Base-by-base conservation (phyloP, 2,797 vertebrate genomes). In the Rousettus madagascariensis region DNA sequence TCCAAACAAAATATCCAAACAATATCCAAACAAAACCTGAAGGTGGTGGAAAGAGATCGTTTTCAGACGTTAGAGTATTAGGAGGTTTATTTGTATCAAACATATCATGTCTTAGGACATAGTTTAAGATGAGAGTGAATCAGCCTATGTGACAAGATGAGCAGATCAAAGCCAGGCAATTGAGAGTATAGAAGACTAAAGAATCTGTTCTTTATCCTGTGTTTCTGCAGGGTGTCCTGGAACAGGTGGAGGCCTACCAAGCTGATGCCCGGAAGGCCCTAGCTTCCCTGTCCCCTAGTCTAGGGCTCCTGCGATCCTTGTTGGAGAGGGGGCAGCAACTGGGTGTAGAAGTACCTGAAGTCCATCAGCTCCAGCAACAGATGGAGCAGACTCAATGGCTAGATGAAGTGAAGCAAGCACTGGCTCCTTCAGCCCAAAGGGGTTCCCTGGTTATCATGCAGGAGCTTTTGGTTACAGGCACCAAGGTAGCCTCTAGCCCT, bases 331-430 rank as follows among this genome's bases (percentile, higher is more conserved):
- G 99, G 0, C 75, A 95, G 2, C 87, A 92, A 2, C 96, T 99
- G 41, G 96, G 98, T 0, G 99, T 99, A 0, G 96, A 98, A 28
- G 98, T 99, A 20, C 99, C 99, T 0, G 99, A 99, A 92, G 98
- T 98, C 36, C 91, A 97, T 38, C 95, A 98, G 17, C 98, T 99
- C 8, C 98, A 98, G 82, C 98, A 98, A 26, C 98, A 99, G 2
- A 97, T 99, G 97, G 99, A 99, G 55, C 99, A 99, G 96, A 98
- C 98, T 3, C 97, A 86, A 30, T 99, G 99, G 99, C 97, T 99
- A 95, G 98, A 98, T 11, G 98, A 99, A 72, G 99, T 99, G 97
- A 98, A 98, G 46, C 97, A 97, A 86, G 98, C 99, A 0, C 98
- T 99, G 69, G 20, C 97, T 0, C 98, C 98, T 0, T 98, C 98